phyloP scores from a whole-genome alignment of 2,113 vertebrate species.

The Leucoraja erinaceus region DNA sequence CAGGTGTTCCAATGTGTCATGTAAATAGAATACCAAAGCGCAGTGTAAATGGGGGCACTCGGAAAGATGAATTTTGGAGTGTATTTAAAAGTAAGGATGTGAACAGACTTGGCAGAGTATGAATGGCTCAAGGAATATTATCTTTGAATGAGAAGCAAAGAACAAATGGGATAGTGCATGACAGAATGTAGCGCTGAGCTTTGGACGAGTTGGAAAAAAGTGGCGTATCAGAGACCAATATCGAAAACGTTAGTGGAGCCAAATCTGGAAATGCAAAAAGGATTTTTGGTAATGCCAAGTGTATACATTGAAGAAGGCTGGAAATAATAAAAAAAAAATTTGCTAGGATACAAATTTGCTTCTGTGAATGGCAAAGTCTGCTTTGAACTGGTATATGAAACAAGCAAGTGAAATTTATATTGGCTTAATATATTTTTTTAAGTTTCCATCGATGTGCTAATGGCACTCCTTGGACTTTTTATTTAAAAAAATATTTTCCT shows the following conservation, averaged over 20 bases:
- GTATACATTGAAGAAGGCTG: background rate
- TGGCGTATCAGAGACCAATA: background rate
- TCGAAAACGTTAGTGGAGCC: background rate
- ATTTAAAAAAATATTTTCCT: background rate
- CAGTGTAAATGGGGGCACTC: background rate
- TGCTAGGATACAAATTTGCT: background rate
- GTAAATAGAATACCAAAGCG: background rate
- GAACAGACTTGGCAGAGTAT: background rate
- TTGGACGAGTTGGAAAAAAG: background rate
- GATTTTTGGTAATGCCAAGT: background rate
- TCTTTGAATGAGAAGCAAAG: background rate
- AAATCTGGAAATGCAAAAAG: background rate
- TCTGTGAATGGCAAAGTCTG: background rate
- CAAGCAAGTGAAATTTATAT: background rate
- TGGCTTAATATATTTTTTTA: too few relatives aligned
- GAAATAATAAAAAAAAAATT: too few relatives aligned
- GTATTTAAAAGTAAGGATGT: background rate
- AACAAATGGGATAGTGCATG: background rate
- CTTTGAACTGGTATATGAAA: background rate
- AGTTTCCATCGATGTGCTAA: background rate
- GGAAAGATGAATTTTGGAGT: background rate
- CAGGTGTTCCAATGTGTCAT: background rate
- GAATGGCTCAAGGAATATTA: background rate
- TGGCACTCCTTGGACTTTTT: background rate
- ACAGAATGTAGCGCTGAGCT: background rate